These are phyloP conservation scores for Prostheceraeus crozeri DNA, from an alignment of 2,888 invertebrate species.

Conservation along the genomic window DNA sequence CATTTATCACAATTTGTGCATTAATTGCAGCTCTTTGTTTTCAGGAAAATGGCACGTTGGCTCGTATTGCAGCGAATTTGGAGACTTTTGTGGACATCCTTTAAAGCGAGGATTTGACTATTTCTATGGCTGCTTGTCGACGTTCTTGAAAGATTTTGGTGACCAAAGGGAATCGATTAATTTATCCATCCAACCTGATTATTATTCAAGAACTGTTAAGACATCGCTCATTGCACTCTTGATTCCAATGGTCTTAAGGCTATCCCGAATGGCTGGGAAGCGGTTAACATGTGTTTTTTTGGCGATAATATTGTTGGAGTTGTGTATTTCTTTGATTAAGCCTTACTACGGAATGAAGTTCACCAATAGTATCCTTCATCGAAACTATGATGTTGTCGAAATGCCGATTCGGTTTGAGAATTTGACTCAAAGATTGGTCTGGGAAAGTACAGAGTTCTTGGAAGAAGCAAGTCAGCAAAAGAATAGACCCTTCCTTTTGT, in stretches of 20 bases:
- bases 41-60: constrained; percentile 61
- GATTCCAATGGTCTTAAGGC: too few species aligned
- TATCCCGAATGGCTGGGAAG: too few species aligned
- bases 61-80: constrained; percentile 45
- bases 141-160: constrained; percentile 52
- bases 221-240: not conserved
- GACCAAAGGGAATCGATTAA: constrained; percentile 7
- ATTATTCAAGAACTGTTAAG: not conserved
- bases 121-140: constrained; percentile 56
- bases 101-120: constrained; percentile 57
- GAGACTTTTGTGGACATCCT: constrained; percentile 53
- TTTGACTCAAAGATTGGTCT: constrained; percentile 50
- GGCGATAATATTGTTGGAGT: constrained; percentile 12
- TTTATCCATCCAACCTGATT: not conserved
- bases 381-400: constrained; percentile 57
- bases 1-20: too few species aligned
- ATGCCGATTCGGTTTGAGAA: constrained; percentile 58
- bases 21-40: too few species aligned
- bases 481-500: constrained; percentile 57
- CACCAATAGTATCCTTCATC: constrained; percentile 50
- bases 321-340: constrained; percentile 4
- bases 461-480: constrained; percentile 41
- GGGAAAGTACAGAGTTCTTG: constrained; percentile 47
- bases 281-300: not conserved
- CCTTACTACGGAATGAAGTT: constrained; percentile 39